Evolutionary conservation across 1,140 invertebrate genomes (phyloP).

Genomic region (Polypedilum vanderplanki): DNA sequence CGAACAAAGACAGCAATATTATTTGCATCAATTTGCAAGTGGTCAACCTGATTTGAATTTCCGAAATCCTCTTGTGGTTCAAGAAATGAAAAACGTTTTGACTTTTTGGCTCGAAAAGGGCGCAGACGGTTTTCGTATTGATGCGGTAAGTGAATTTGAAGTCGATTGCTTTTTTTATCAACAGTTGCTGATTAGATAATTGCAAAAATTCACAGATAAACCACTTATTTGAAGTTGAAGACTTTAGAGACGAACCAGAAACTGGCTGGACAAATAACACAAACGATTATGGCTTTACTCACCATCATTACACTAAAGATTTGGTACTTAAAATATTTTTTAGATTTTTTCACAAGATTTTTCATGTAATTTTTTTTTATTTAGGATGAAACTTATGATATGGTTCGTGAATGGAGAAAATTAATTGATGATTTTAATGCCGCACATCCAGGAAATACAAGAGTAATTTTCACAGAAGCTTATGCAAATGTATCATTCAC

Average conservation of each 20-base stretch:
- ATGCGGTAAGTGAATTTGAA: conserved; percentile 43
- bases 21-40: conserved; percentile 54
- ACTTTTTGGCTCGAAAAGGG: conserved; percentile 60
- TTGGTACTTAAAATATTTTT: conserved; percentile 32
- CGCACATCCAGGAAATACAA: conserved; percentile 40
- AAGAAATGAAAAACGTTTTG: conserved; percentile 53
- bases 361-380: conserved; percentile 32
- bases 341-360: conserved; percentile 37
- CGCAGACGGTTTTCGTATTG: conserved; percentile 63
- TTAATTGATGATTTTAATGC: conserved; percentile 52
- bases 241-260: conserved; percentile 47
- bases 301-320: conserved; percentile 54
- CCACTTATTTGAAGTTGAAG: conserved; percentile 48
- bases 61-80: conserved; percentile 47
- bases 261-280: conserved; percentile 43
- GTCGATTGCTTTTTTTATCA: conserved; percentile 15
- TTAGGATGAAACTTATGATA: conserved; percentile 50
- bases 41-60: conserved; percentile 67
- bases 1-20: conserved; percentile 49
- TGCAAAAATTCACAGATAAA: conserved; percentile 36
- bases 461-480: conserved; percentile 56
- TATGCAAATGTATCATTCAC: conserved; percentile 47
- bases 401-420: conserved; percentile 56
- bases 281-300: conserved; percentile 47
- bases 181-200: background rate